Evolutionary conservation across 2,113 vertebrate species (phyloP).

Genomic region (Halcyon malimbica): DNA sequence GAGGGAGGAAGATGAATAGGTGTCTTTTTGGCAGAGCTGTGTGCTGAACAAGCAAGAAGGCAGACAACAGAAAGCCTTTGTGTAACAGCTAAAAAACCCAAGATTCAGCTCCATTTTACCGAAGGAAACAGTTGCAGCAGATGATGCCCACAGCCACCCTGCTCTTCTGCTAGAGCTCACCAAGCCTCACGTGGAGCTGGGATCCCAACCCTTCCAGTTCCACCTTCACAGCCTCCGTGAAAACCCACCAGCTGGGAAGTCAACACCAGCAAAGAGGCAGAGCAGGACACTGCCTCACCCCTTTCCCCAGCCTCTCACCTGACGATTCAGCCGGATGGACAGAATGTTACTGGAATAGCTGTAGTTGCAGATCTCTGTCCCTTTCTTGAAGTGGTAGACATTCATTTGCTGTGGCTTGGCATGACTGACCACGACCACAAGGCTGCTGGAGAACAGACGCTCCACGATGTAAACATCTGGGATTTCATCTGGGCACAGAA

Average conservation of each 20-base stretch:
- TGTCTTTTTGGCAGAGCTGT: neutral
- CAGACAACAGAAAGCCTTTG: neutral
- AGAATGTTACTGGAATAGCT: constrained; percentile 91
- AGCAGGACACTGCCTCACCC: neutral
- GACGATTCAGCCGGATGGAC: constrained; percentile 90
- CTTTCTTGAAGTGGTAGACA: constrained; percentile 97
- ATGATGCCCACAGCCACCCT: neutral
- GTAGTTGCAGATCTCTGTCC: constrained; percentile 97
- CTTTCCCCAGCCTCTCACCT: constrained; percentile 72
- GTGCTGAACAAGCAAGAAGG: neutral
- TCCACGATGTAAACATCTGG: constrained; percentile 93
- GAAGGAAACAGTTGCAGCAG: neutral
- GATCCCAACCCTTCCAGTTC: neutral
- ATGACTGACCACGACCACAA: constrained; percentile 93
- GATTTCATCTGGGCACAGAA: constrained; percentile 78
- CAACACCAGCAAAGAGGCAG: neutral
- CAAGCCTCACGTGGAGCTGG: neutral
- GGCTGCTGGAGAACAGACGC: constrained; percentile 95
- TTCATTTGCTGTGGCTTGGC: constrained; percentile 90
- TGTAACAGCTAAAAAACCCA: neutral
- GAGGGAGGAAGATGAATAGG: neutral
- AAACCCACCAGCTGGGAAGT: neutral
- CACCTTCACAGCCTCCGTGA: neutral
- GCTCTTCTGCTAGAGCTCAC: neutral
- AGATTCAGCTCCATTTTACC: neutral